phyloP scores from a whole-genome alignment of 2,113 vertebrate genomes.

The Phalacrocorax aristotelis region DNA sequence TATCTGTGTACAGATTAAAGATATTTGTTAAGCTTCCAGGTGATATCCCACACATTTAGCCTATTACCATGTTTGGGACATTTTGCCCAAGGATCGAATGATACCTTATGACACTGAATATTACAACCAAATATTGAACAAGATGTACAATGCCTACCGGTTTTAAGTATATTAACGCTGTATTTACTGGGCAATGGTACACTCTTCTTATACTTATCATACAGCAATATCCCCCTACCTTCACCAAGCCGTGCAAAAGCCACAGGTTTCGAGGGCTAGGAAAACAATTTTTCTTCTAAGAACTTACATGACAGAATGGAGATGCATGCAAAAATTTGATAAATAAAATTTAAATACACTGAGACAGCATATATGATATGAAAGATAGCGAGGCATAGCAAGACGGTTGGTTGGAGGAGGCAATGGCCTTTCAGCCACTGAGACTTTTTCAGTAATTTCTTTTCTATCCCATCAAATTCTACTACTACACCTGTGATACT shows the following conservation, averaged over 20 bases:
- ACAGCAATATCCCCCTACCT: background rate
- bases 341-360: background rate
- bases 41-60: background rate
- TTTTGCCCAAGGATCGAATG: background rate
- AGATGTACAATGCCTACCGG: fast-evolving
- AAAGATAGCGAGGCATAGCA: background rate
- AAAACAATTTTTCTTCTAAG: background rate
- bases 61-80: background rate
- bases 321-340: background rate
- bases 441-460: background rate
- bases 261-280: background rate
- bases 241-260: background rate
- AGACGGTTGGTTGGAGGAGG: fast-evolving
- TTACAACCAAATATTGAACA: background rate
- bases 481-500: background rate
- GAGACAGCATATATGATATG: background rate
- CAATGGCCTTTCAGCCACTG: background rate
- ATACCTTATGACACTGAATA: background rate
- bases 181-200: fast-evolving
- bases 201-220: background rate
- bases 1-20: background rate
- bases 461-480: background rate
- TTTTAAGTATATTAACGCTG: background rate
- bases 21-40: background rate
- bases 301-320: background rate